Base-by-base conservation (phyloP, 2,113 vertebrate species). In the Colinus virginianus region DNA sequence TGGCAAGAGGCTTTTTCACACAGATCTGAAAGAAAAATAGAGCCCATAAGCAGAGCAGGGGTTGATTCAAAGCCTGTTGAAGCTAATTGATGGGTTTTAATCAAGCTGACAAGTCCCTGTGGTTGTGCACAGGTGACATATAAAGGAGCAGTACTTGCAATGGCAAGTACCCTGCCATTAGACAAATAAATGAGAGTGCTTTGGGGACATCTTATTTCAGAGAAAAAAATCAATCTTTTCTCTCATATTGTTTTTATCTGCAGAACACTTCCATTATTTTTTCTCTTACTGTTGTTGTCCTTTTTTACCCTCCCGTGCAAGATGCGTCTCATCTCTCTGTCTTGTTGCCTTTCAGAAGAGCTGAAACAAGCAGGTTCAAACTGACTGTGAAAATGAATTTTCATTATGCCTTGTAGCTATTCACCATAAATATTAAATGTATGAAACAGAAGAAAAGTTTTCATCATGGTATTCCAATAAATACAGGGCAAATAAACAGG, bases 381-480 rank as follows among this genome's bases (percentile, higher is more conserved):
- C 64, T 80, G 90, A 66, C 79, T 71, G 79, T 75, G 84, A 90
- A 93, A 91, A 94, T 75, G 72, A 91, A 91, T 96, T 96, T 96
- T 88, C 83, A 87, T 96, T 85, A 30, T 83, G 63, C 67, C 93
- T 88, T 85, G 66, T 80, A 95, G 81, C 85, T 84, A 84, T 43
- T 62, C 53, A 56, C 78, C 83, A 90, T 86, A 96, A 96, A 96
- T 92, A 95, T 95, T 87, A 88, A 94, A 93, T 23, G 21, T 2
- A 10, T 43, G 83, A 88, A 94, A 88, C 61, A 84, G 38, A 56
- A 78, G 51, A 76, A 68, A 71, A 91, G 64, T 13, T 43, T 88
- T 80, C 42, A 40, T 70, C 3, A 0, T 21, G 23, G 32, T 72
- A 28, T 67, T 90, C 45, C 58, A 5, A 56, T 68, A 36, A 75